A percentile compares a stretch with the other conserved stretches of the same genome.
Evolutionary conservation across 2,113 vertebrate genomes (phyloP).

Genomic region (Trichomycterus rosablanca): DNA sequence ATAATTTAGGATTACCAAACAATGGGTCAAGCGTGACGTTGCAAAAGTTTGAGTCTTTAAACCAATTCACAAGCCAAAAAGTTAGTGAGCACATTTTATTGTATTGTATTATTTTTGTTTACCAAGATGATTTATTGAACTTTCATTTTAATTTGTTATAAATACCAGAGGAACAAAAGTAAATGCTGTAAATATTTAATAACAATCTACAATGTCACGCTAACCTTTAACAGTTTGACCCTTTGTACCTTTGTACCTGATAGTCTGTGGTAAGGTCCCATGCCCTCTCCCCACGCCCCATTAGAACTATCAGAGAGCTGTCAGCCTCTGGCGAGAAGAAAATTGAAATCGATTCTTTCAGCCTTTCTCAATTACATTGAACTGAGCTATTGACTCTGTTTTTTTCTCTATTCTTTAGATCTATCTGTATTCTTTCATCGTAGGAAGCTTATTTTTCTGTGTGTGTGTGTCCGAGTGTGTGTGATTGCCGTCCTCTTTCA

Average conservation of each 20-base stretch:
- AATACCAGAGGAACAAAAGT: too few relatives aligned
- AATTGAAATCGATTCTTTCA: conserved; percentile 51
- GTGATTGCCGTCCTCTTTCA: conserved; percentile 13
- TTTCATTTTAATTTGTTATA: too few relatives aligned
- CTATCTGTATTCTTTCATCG: conserved; percentile 40
- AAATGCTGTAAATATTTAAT: too few relatives aligned
- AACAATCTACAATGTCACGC: too few relatives aligned
- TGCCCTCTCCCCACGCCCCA: background rate
- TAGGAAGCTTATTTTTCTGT: background rate
- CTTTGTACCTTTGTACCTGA: conserved; percentile 10
- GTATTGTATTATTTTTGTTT: too few relatives aligned
- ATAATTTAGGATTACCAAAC: too few relatives aligned
- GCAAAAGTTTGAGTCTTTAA: too few relatives aligned
- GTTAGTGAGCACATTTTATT: too few relatives aligned
- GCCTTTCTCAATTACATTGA: conserved; percentile 40
- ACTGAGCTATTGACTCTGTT: conserved; percentile 29
- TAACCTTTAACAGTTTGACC: conserved; percentile 9
- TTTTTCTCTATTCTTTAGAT: conserved; percentile 9
- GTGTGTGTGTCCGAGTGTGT: conserved; percentile 13
- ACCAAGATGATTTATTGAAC: too few relatives aligned
- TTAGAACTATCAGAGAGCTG: conserved; percentile 19
- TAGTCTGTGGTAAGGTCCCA: conserved; percentile 9
- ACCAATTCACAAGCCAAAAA: too few relatives aligned
- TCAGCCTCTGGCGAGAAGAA: conserved; percentile 7
- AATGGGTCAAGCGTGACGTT: too few relatives aligned